These are phyloP conservation scores for Aselliscus stoliczkanus DNA, from an alignment of 2,797 vertebrate species.

Conservation along the genomic window DNA sequence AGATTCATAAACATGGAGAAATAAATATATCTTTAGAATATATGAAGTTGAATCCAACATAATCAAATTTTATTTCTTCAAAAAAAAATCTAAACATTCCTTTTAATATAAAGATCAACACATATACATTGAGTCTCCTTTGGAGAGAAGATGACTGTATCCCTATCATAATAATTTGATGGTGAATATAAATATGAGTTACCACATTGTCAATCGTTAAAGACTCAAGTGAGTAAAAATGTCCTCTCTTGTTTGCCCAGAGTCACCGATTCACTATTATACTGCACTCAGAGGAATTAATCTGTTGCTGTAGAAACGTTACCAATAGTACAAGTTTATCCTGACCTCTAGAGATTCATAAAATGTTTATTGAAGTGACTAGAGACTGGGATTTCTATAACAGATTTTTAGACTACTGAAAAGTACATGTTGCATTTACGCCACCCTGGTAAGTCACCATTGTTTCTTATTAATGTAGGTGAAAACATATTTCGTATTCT, in stretches of 20 bases:
- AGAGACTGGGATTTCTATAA: background rate
- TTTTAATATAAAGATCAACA: background rate
- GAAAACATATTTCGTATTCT: background rate
- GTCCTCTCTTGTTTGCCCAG: background rate
- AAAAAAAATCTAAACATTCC: background rate
- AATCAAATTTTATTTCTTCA: background rate
- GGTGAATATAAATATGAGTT: slow-evolving; percentile 36
- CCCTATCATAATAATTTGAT: background rate
- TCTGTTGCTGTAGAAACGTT: slow-evolving; percentile 33
- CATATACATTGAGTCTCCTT: background rate
- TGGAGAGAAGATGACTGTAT: background rate
- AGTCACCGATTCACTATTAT: background rate
- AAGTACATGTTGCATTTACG: background rate
- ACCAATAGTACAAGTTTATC: slow-evolving; percentile 30
- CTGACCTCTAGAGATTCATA: background rate
- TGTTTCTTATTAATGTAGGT: background rate
- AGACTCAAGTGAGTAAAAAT: background rate
- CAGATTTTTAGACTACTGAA: background rate
- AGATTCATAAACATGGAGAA: background rate
- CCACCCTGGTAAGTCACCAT: background rate
- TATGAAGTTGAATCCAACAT: background rate
- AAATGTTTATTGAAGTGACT: background rate
- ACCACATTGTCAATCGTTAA: background rate
- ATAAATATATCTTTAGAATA: background rate
- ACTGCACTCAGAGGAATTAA: slow-evolving; percentile 31